phyloP scores from a whole-genome alignment of 2,888 invertebrate genomes.

The Caenorhabditis drosophilae region DNA sequence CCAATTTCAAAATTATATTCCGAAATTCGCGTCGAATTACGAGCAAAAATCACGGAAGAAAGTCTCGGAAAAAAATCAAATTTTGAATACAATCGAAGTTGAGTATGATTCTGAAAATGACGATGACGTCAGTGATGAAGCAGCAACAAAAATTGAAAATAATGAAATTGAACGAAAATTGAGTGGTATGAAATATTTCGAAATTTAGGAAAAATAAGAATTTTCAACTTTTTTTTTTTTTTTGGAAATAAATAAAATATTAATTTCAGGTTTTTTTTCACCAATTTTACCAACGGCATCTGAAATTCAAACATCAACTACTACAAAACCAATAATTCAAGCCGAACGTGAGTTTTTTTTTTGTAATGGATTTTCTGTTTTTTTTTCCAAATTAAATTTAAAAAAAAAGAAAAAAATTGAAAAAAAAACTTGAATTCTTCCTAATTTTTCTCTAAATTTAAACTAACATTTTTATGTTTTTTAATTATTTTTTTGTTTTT shows the following conservation, averaged over 20 bases:
- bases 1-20: constrained; percentile 59
- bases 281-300: constrained; percentile 55
- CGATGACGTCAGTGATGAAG: constrained; percentile 16
- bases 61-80: background rate
- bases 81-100: background rate
- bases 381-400: background rate
- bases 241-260: constrained; percentile 9
- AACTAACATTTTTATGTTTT: background rate
- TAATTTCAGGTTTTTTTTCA: constrained; percentile 66
- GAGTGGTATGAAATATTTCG: constrained; percentile 19
- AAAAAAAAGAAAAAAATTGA: background rate
- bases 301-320: constrained; percentile 1
- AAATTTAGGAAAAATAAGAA: no score
- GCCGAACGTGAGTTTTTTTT: background rate
- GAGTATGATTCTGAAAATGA: constrained; percentile 11
- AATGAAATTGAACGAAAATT: constrained; percentile 21
- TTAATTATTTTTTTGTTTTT: background rate
- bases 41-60: constrained; percentile 9
- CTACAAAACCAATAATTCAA: no score
- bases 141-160: constrained; percentile 11
- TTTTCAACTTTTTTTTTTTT: no score
- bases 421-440: background rate
- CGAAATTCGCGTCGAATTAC: constrained; percentile 57
- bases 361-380: no score
- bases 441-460: no score